Percentiles rank a stretch among this genome's conserved stretches.
Conservation (phyloP, 1,140 invertebrate species). For the Tenebrio molitor region DNA sequence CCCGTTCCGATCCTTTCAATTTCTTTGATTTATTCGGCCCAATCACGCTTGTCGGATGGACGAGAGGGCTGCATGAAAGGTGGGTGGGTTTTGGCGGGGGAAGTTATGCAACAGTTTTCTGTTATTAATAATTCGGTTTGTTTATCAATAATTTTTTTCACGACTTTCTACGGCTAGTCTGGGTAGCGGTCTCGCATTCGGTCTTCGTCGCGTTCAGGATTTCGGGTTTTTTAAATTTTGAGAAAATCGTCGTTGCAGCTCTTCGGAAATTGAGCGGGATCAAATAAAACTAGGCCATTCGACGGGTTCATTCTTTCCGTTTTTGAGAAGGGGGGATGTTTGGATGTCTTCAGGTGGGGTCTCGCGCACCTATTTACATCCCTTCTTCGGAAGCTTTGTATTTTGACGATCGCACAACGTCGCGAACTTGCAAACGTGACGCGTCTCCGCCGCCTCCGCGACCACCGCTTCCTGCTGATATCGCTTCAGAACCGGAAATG, state of each 20-base stretch:
- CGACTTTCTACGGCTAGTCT: too few species aligned
- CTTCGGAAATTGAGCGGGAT: too few species aligned
- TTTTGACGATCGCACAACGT: slow-evolving; percentile 50
- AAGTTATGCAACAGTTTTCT: neutral
- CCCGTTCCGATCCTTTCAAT: neutral
- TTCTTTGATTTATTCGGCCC: slow-evolving; percentile 4
- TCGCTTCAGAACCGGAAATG: slow-evolving; percentile 48
- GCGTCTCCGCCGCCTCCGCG: slow-evolving; percentile 56
- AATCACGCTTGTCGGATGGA: slow-evolving; percentile 5
- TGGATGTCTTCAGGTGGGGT: slow-evolving; percentile 54
- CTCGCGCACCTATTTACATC: slow-evolving; percentile 59
- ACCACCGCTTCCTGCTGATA: slow-evolving; percentile 55
- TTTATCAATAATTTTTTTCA: too few species aligned
- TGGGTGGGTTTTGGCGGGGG: neutral
- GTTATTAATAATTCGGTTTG: neutral
- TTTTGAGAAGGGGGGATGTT: slow-evolving; percentile 39
- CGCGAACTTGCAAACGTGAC: slow-evolving; percentile 49
- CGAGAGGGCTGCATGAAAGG: neutral
- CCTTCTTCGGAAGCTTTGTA: slow-evolving; percentile 45
- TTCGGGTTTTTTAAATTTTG: too few species aligned
- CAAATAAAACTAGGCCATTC: too few species aligned
- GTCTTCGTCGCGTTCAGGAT: too few species aligned
- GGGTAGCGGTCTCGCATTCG: too few species aligned
- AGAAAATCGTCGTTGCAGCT: too few species aligned
- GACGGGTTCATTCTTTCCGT: slow-evolving; percentile 6